phyloP scores from a whole-genome alignment of 2,888 invertebrate species.

The Ecdyonurus torrentis region DNA sequence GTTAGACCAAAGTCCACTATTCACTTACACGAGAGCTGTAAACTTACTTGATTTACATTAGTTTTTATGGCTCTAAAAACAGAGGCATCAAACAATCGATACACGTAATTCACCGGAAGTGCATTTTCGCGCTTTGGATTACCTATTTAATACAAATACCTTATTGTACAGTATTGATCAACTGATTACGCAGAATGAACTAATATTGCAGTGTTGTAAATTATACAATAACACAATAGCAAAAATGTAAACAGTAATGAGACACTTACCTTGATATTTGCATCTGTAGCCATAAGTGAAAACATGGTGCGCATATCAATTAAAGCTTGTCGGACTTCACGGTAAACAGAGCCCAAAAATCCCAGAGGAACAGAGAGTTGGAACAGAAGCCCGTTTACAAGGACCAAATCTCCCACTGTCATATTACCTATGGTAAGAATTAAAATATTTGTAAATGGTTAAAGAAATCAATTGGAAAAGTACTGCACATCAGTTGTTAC shows the following conservation, averaged over 20 bases:
- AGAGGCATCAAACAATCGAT: no score
- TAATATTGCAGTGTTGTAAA: background rate
- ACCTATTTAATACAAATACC: no score
- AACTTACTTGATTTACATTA: no score
- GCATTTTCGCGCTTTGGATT: no score
- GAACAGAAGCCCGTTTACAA: slow-evolving; percentile 96
- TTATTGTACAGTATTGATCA: background rate
- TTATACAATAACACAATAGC: slow-evolving; percentile 2
- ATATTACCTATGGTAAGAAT: no score
- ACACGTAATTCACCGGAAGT: no score
- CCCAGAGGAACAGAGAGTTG: slow-evolving; percentile 94
- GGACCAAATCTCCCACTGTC: slow-evolving; percentile 95
- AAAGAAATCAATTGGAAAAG: no score
- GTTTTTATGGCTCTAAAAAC: no score
- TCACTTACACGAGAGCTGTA: no score
- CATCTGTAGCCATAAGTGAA: slow-evolving; percentile 75
- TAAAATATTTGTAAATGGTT: no score
- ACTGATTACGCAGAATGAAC: background rate
- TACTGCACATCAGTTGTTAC: no score
- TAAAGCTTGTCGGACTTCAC: slow-evolving; percentile 91
- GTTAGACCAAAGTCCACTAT: no score
- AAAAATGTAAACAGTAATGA: background rate
- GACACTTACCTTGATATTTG: slow-evolving; percentile 53
- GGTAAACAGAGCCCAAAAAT: slow-evolving; percentile 94
- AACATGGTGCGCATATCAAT: slow-evolving; percentile 99